Percentiles rank a stretch among this genome's conserved stretches.
Conservation (phyloP, 2,113 vertebrate genomes). For the Syngnathoides biaculeatus region DNA sequence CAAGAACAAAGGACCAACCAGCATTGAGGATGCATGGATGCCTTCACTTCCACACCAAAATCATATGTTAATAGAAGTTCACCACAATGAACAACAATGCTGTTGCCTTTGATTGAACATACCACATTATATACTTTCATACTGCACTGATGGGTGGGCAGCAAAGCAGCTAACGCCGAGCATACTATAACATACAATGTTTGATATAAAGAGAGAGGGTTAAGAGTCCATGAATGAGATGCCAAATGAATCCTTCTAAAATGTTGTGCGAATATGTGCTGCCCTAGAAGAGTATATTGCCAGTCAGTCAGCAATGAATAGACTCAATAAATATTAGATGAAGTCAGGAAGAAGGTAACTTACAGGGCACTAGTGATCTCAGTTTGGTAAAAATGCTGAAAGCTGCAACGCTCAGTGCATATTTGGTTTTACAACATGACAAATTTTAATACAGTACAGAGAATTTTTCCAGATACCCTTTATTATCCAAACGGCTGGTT, state of each 20-base stretch:
- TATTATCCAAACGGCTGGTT: neutral
- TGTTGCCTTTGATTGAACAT: neutral
- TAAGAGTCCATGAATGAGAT: conserved; percentile 25
- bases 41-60: conserved; percentile 63
- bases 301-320: conserved; percentile 32
- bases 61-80: conserved; percentile 19
- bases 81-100: conserved; percentile 15
- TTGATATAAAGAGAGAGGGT: conserved; percentile 24
- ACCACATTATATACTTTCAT: conserved; percentile 6
- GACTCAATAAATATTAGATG: conserved; percentile 68
- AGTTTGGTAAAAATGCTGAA: conserved; percentile 17
- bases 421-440: neutral
- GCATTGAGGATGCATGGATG: conserved; percentile 60
- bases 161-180: conserved; percentile 28
- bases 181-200: conserved; percentile 24
- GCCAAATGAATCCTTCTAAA: conserved; percentile 49
- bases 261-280: conserved; percentile 57
- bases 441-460: too few relatives aligned
- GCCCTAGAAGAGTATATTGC: conserved; percentile 25
- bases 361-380: conserved; percentile 56
- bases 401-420: neutral
- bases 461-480: neutral
- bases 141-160: conserved; percentile 22
- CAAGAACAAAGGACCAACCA: conserved; percentile 63
- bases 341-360: conserved; percentile 45